phyloP scores from a whole-genome alignment of 2,888 invertebrate genomes.

The Sabellastarte sp. region DNA sequence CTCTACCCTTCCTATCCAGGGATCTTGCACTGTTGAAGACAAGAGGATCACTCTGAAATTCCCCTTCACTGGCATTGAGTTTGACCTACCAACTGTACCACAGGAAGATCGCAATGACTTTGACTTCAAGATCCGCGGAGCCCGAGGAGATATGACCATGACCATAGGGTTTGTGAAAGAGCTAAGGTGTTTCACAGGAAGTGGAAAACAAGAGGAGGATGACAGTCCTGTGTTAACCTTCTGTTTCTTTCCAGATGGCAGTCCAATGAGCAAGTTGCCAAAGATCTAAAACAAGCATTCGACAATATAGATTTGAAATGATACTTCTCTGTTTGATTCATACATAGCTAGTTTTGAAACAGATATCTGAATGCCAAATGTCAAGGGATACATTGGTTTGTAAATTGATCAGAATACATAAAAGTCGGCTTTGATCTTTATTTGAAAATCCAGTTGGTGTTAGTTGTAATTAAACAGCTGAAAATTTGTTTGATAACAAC shows the following conservation, averaged over 20 bases:
- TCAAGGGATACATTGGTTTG: too few species aligned
- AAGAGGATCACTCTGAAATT: slow-evolving; percentile 30
- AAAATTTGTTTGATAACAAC: too few species aligned
- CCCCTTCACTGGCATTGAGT: slow-evolving; percentile 33
- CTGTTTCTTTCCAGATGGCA: slow-evolving; percentile 26
- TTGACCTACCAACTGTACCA: slow-evolving; percentile 26
- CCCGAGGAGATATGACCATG: slow-evolving; percentile 30
- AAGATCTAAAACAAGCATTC: slow-evolving; percentile 18
- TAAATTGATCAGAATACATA: too few species aligned
- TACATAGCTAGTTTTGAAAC: too few species aligned
- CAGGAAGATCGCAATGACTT: slow-evolving; percentile 27
- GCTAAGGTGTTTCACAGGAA: slow-evolving; percentile 25
- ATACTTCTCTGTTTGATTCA: too few species aligned
- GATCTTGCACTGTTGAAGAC: slow-evolving; percentile 29
- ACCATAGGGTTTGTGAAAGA: slow-evolving; percentile 27
- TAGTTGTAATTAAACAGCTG: too few species aligned
- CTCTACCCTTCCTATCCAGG: slow-evolving; percentile 28
- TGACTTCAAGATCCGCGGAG: slow-evolving; percentile 32
- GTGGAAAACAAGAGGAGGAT: slow-evolving; percentile 26
- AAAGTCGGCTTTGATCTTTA: too few species aligned
- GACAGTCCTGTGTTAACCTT: slow-evolving; percentile 29
- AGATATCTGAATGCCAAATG: too few species aligned
- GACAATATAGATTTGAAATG: too few species aligned
- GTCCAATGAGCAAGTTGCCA: slow-evolving; percentile 29
- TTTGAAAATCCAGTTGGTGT: too few species aligned